Base-by-base conservation (phyloP, 2,797 vertebrate species). In the Peromyscus aztecus region DNA sequence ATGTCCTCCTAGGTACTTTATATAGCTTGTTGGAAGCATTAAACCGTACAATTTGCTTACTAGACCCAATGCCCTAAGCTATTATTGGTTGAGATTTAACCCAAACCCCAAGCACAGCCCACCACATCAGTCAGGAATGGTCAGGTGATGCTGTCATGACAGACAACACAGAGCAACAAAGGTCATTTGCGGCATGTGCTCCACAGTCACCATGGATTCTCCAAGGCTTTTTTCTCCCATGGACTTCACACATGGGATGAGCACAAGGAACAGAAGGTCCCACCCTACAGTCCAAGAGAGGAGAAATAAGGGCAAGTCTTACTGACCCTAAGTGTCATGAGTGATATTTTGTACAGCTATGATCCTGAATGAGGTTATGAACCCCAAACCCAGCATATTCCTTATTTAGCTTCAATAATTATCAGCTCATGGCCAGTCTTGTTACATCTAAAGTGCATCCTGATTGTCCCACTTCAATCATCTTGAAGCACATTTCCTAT, bases 131-230 rank as follows among this genome's bases (percentile, higher is more conserved):
- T 7, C 9, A 76, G 61, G 43, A 46, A 61, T 52, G 52, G 5
- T 0, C 0, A 86, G 24, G n/a, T 31, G 43, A 23, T 61, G 46
- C 16, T 27, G 34, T 2, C 0, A 9, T 5, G 8, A 61, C 52
- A 46, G 3, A 24, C 12, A 8, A 27, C 11, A 6, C 0, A 13
- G 73, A 55, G 29, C 1, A 13, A 7, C 43, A 12, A 37, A 80
- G 27, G 2, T 43, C 19, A 0, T 9, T 12, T 49, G 4, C 1
- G 34, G 17, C 49, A 49, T 9, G 0, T 19, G 8, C 10, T 31
- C 14, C 6, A 0, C 4, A 3, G 24, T 81, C 2, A 0, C 57
- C 7, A 4, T 2, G 40, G 52, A 17, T 8, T 80, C 16, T 17
- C 19, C 9, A 43, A 55, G 73, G 24, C 21, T 55, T 69, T 82